A percentile compares a stretch with the other conserved stretches of the same genome.
phyloP scores from a whole-genome alignment of 2,797 vertebrate genomes.

The Megaceryle alcyon region DNA sequence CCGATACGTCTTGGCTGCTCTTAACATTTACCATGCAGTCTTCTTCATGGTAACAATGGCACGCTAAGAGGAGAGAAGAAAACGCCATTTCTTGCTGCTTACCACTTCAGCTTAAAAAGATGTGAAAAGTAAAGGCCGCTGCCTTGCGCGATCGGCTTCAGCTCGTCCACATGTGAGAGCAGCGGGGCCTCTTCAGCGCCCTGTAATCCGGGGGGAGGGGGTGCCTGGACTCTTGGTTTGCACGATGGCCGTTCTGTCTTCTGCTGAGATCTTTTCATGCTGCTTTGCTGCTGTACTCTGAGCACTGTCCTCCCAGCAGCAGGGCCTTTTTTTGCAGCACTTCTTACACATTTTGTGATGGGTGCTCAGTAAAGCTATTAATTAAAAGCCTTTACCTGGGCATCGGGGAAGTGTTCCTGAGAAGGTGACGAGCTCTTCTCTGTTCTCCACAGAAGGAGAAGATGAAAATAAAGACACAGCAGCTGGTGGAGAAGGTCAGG shows the following conservation, averaged over 20 bases:
- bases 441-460: conserved; percentile 86
- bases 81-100: background rate
- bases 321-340: background rate
- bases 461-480: conserved; percentile 86
- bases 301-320: background rate
- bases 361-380: background rate
- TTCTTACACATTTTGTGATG: background rate
- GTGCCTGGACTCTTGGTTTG: background rate
- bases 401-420: background rate
- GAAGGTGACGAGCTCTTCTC: background rate
- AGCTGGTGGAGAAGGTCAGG: conserved; percentile 87
- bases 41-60: background rate
- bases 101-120: background rate
- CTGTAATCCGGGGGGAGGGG: background rate
- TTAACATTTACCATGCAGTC: background rate
- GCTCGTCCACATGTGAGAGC: background rate
- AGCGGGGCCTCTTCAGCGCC: background rate
- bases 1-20: background rate
- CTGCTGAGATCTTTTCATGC: background rate
- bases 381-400: background rate
- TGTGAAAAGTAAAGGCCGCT: background rate
- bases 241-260: background rate
- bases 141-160: background rate
- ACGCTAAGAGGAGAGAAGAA: background rate
- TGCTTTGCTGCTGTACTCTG: background rate